A percentile compares a stretch with the other conserved stretches of the same genome.
These are phyloP conservation scores for Okapia johnstoni DNA, from an alignment of 2,113 vertebrate species.

Conservation along the genomic window DNA sequence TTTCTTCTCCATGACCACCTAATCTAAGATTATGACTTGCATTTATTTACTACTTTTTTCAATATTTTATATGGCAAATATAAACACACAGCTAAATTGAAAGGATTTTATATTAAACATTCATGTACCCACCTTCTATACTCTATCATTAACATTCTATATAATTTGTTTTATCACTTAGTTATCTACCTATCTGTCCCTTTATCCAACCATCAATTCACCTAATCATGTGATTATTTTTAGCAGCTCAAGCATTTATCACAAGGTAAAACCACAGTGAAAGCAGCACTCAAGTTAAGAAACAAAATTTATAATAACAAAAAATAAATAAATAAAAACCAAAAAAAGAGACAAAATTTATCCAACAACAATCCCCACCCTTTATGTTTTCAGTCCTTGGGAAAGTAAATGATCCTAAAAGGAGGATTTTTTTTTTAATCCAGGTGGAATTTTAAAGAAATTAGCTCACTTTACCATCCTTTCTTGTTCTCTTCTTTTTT, in stretches of 20 bases:
- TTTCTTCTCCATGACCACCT: not conserved
- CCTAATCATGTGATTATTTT: not conserved
- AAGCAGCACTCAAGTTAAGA: not conserved
- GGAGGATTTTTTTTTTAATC: not conserved
- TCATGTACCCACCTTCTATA: not conserved
- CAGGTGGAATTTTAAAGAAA: not conserved
- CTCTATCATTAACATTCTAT: not conserved
- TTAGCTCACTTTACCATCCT: not conserved
- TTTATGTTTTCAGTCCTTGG: not conserved
- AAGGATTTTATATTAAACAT: not conserved
- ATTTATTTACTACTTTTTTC: not conserved
- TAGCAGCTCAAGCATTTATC: not conserved
- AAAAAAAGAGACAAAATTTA: not conserved
- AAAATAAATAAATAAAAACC: not conserved
- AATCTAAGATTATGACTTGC: not conserved
- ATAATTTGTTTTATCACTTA: not conserved
- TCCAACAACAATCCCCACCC: not conserved
- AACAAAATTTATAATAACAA: not conserved
- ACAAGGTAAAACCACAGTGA: not conserved
- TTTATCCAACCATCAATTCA: not conserved
- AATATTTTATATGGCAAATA: not conserved
- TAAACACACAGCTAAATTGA: not conserved
- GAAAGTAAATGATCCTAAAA: not conserved
- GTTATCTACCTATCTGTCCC: not conserved
- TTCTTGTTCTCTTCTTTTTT: not conserved